Percentiles rank a stretch among this genome's conserved stretches.
These are phyloP conservation scores for Ariolimax columbianus DNA, from an alignment of 2,888 invertebrate species.

Conservation along the genomic window DNA sequence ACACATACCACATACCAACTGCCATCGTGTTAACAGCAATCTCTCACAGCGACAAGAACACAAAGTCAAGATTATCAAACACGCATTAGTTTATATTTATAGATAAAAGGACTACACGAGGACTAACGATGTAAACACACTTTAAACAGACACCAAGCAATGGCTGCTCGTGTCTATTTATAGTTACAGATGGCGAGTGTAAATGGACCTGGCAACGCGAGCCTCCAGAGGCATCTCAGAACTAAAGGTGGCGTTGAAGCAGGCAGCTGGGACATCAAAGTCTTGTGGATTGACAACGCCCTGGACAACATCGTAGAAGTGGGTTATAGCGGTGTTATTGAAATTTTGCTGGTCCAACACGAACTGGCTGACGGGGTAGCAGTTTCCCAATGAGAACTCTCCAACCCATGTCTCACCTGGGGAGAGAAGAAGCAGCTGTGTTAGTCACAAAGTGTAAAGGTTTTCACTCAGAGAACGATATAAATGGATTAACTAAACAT, in stretches of 20 bases:
- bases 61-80: neutral
- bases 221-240: neutral
- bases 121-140: too few relatives aligned
- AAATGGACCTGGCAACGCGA: neutral
- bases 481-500: too few relatives aligned
- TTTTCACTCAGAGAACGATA: too few relatives aligned
- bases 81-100: neutral
- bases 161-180: neutral
- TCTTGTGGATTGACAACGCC: constrained; percentile 61
- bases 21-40: too few relatives aligned
- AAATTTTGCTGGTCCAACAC: constrained; percentile 46
- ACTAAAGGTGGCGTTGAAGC: constrained; percentile 38
- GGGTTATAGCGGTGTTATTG: constrained; percentile 55
- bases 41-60: too few relatives aligned
- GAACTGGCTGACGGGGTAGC: constrained; percentile 58
- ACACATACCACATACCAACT: too few relatives aligned
- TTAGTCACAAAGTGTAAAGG: too few relatives aligned
- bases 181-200: neutral
- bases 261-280: constrained; percentile 60
- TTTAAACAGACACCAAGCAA: neutral
- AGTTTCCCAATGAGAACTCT: constrained; percentile 54
- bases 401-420: constrained; percentile 58
- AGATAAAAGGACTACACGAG: neutral
- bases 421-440: neutral
- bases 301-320: constrained; percentile 58